Evolutionary conservation across 2,113 vertebrate species (phyloP).

Genomic region (Sinocyclocheilus grahami): DNA sequence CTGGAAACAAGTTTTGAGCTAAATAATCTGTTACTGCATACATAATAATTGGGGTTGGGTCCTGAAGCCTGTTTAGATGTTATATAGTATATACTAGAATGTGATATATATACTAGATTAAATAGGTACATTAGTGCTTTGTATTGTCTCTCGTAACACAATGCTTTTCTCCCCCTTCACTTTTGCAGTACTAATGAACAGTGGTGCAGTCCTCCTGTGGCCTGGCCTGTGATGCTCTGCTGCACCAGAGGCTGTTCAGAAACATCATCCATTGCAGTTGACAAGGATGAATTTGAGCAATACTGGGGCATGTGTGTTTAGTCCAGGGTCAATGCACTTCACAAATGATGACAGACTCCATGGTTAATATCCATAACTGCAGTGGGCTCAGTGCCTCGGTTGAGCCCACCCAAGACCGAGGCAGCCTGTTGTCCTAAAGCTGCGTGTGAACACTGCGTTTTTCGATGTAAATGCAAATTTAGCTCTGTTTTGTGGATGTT

Average conservation of each 20-base stretch:
- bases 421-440: neutral
- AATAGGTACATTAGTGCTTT: neutral
- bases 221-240: constrained; percentile 16
- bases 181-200: constrained; percentile 19
- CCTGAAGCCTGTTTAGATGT: neutral
- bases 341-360: constrained; percentile 37
- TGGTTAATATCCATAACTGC: constrained; percentile 20
- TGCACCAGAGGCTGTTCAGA: constrained; percentile 29
- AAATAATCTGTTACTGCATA: neutral
- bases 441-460: neutral
- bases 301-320: constrained; percentile 38
- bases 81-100: neutral
- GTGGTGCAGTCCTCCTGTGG: constrained; percentile 25
- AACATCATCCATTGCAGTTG: constrained; percentile 42
- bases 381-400: neutral
- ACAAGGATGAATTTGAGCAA: constrained; percentile 44
- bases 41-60: neutral
- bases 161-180: neutral
- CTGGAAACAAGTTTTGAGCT: neutral
- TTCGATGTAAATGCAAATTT: neutral
- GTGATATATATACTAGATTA: neutral
- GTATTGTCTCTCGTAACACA: neutral
- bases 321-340: constrained; percentile 33
- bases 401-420: constrained; percentile 2
- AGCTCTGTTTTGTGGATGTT: constrained; percentile 3